phyloP scores from a whole-genome alignment of 2,113 vertebrate genomes.

The Corydoras maculifer region DNA sequence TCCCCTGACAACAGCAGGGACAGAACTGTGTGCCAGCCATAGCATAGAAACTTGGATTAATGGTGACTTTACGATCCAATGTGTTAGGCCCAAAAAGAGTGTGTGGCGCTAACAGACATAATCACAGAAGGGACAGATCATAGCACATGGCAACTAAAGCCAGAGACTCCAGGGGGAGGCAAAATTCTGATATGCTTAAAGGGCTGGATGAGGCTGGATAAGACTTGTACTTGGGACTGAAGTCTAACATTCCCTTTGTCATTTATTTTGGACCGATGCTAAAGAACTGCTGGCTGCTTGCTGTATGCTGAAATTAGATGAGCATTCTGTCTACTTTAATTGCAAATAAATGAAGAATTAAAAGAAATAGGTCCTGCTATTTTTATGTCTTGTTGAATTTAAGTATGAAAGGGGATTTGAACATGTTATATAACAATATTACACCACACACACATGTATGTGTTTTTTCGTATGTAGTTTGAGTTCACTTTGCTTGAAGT shows the following conservation, averaged over 20 bases:
- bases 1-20: slow-evolving; percentile 37
- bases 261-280: slow-evolving; percentile 14
- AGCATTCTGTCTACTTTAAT: neutral
- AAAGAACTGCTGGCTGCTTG: neutral
- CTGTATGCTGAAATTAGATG: neutral
- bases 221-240: neutral
- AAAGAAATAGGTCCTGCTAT: no score
- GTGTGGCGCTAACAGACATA: slow-evolving; percentile 45
- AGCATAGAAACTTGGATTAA: slow-evolving; percentile 62
- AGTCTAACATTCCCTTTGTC: neutral
- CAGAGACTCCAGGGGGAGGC: slow-evolving; percentile 59
- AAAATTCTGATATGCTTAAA: slow-evolving; percentile 56
- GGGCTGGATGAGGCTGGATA: slow-evolving; percentile 55
- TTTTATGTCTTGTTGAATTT: neutral
- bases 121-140: slow-evolving; percentile 72
- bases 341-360: neutral
- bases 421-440: no score
- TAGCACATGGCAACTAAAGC: slow-evolving; percentile 73
- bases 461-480: neutral
- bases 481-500: slow-evolving; percentile 2
- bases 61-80: slow-evolving; percentile 62
- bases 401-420: no score
- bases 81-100: slow-evolving; percentile 34
- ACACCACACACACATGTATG: neutral
- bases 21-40: slow-evolving; percentile 30